Evolutionary conservation across 2,797 vertebrate species (phyloP).

Genomic region (Cossypha caffra): DNA sequence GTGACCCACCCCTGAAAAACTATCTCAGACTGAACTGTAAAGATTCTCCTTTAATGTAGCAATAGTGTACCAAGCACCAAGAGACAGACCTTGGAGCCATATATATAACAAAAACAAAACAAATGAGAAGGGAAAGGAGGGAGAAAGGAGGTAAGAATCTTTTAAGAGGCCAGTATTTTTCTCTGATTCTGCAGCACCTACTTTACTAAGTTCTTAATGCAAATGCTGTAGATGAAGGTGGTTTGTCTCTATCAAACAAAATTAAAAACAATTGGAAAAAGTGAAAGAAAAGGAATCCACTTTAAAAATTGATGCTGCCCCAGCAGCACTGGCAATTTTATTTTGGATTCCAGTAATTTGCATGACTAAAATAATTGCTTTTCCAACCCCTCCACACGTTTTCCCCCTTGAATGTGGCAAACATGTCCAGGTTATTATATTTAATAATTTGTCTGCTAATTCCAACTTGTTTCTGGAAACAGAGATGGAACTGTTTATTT

Average conservation of each 20-base stretch:
- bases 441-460: background rate
- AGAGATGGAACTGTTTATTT: slow-evolving; percentile 7
- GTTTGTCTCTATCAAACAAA: background rate
- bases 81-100: background rate
- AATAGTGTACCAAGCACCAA: background rate
- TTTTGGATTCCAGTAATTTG: slow-evolving; percentile 1
- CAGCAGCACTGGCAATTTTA: background rate
- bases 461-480: background rate
- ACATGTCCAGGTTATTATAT: background rate
- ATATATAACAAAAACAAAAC: background rate
- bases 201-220: background rate
- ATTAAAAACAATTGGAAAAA: background rate
- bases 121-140: background rate
- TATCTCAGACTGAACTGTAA: background rate
- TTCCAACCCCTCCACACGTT: background rate
- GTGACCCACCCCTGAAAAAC: background rate
- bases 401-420: background rate
- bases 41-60: background rate
- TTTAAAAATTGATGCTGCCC: background rate
- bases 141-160: background rate
- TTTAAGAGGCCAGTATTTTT: background rate
- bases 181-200: background rate
- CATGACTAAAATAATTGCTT: background rate
- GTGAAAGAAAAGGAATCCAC: background rate
- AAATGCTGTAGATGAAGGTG: background rate